Conservation (phyloP, 2,888 invertebrate genomes). For the Xestia xanthographa region DNA sequence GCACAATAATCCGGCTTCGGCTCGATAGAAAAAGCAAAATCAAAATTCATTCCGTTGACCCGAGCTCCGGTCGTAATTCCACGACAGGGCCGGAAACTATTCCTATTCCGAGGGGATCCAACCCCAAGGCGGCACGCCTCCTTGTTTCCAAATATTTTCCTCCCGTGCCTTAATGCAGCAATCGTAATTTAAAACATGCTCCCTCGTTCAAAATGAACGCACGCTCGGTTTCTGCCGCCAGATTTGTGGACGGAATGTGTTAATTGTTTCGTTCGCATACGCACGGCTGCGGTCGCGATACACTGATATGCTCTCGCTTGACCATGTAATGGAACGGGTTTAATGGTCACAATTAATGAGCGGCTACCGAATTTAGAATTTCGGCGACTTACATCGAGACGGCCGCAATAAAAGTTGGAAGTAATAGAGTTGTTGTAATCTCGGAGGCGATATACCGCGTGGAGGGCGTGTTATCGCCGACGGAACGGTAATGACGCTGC, state of each 20-base stretch:
- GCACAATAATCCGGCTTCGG: constrained; percentile 79
- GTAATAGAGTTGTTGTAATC: constrained; percentile 79
- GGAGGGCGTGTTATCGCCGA: constrained; percentile 77
- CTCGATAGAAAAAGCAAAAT: constrained; percentile 85
- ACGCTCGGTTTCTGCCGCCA: constrained; percentile 68
- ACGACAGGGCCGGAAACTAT: constrained; percentile 84
- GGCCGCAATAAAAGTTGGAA: constrained; percentile 71
- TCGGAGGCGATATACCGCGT: constrained; percentile 63
- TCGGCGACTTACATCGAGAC: constrained; percentile 61
- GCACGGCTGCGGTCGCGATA: constrained; percentile 65
- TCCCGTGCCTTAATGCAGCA: constrained; percentile 68
- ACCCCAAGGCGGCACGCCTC: constrained; percentile 76
- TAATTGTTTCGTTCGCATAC: constrained; percentile 77
- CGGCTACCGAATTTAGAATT: constrained; percentile 65
- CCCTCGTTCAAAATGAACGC: constrained; percentile 73
- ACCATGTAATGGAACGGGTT: constrained; percentile 69
- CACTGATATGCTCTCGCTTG: constrained; percentile 76
- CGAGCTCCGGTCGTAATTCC: constrained; percentile 81
- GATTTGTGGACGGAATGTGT: constrained; percentile 78
- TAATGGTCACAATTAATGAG: constrained; percentile 64
- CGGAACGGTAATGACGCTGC: constrained; percentile 80
- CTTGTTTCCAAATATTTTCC: constrained; percentile 81
- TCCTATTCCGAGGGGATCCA: constrained; percentile 85
- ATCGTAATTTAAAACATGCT: constrained; percentile 78
- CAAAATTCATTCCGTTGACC: constrained; percentile 88